Evolutionary conservation across 2,113 vertebrate species (phyloP).

Genomic region (Amphilophus citrinellus): DNA sequence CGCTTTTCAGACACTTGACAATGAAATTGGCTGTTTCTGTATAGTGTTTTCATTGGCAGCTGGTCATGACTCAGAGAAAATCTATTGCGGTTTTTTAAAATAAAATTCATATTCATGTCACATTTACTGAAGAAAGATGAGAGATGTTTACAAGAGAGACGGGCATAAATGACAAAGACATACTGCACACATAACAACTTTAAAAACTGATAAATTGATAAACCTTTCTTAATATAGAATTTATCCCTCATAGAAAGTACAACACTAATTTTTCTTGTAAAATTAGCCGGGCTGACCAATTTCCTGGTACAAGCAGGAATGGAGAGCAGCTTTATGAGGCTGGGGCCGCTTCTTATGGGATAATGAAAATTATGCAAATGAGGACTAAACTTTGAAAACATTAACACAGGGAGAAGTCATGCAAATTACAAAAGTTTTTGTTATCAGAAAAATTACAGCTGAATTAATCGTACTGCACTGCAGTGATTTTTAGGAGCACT

Average conservation of each 20-base stretch:
- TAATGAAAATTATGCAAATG: constrained; percentile 65
- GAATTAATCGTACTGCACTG: constrained; percentile 10
- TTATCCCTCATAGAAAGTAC: neutral
- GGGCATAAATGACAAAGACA: neutral
- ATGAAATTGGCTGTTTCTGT: neutral
- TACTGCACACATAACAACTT: neutral
- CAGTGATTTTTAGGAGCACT: neutral
- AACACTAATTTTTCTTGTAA: neutral
- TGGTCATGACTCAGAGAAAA: neutral
- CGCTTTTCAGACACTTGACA: neutral
- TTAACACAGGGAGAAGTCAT: constrained; percentile 38
- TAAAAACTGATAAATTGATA: neutral
- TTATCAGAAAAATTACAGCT: constrained; percentile 19
- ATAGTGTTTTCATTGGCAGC: neutral
- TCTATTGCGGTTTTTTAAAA: neutral
- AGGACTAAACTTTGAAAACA: constrained; percentile 43
- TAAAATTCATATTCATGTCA: neutral
- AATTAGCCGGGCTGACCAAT: constrained; percentile 3
- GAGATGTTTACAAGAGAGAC: neutral
- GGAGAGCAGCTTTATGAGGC: constrained; percentile 30
- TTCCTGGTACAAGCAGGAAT: constrained; percentile 15
- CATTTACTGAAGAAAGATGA: neutral
- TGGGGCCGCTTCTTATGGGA: constrained; percentile 24
- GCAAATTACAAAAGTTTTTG: constrained; percentile 49
- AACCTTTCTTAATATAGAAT: neutral